These are phyloP conservation scores for Rhysida immarginata DNA, from an alignment of 1,140 invertebrate species.

Conservation along the genomic window DNA sequence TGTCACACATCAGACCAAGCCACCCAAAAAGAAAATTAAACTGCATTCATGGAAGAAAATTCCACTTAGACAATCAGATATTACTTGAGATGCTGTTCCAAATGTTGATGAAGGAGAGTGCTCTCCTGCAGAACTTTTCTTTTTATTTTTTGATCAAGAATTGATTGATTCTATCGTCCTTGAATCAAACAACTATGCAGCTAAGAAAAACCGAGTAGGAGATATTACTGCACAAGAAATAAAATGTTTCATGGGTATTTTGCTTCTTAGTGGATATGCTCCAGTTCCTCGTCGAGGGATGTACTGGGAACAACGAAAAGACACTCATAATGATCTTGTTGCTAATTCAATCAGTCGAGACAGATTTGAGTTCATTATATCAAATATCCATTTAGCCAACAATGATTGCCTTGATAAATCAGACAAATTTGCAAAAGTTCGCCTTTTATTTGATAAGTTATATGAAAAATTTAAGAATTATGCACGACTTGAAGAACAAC, in stretches of 20 bases:
- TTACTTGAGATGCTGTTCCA: too few species aligned
- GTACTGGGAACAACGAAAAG: not conserved
- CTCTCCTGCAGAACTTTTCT: not conserved
- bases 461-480: constrained; percentile 20
- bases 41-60: too few species aligned
- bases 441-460: constrained; percentile 15
- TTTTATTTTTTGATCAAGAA: not conserved
- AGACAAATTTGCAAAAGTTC: constrained; percentile 24
- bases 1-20: too few species aligned
- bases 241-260: not conserved
- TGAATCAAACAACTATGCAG: not conserved
- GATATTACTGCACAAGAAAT: not conserved
- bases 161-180: not conserved
- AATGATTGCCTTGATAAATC: constrained; percentile 21
- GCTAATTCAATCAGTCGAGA: constrained; percentile 13
- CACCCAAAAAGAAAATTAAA: too few species aligned
- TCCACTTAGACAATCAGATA: too few species aligned
- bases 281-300: not conserved
- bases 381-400: constrained; percentile 21
- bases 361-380: constrained; percentile 17
- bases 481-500: constrained; percentile 8
- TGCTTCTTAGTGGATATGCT: not conserved
- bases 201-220: not conserved
- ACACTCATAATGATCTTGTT: constrained; percentile 16
- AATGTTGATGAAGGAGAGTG: too few species aligned